phyloP scores from a whole-genome alignment of 2,113 vertebrate genomes.

The Chinchilla lanigera region DNA sequence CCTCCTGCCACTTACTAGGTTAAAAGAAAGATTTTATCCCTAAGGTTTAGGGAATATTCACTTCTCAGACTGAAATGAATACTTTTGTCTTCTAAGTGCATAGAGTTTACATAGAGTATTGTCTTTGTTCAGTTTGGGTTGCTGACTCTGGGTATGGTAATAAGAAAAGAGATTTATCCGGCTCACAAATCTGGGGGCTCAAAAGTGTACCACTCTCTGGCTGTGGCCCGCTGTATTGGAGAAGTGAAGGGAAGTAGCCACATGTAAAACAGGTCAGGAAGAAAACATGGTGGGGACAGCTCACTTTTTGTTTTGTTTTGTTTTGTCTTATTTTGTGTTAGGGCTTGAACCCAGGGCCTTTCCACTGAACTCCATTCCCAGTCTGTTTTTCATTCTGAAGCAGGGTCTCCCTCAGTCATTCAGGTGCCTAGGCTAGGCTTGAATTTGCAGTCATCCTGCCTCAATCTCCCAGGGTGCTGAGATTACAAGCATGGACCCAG shows the following conservation, averaged over 20 bases:
- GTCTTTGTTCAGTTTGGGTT: not conserved
- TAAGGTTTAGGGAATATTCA: not conserved
- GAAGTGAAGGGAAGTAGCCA: not conserved
- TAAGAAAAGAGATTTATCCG: not conserved
- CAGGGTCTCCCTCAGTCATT: too few relatives aligned
- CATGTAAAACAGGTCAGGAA: not conserved
- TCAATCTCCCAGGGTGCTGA: not conserved
- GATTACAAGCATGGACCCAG: not conserved
- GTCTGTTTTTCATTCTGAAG: too few relatives aligned
- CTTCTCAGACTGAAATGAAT: not conserved
- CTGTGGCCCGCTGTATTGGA: not conserved
- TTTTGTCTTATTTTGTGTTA: too few relatives aligned
- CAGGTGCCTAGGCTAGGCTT: too few relatives aligned
- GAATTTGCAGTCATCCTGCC: not conserved
- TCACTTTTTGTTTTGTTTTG: not conserved
- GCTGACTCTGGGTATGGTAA: not conserved
- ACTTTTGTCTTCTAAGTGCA: not conserved
- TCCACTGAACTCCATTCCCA: too few relatives aligned
- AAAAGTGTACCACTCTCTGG: not conserved
- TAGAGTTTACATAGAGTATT: not conserved
- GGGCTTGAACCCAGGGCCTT: too few relatives aligned
- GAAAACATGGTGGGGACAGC: too few relatives aligned
- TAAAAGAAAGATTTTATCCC: not conserved
- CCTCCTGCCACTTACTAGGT: not conserved
- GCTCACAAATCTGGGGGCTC: not conserved